Base-by-base conservation (phyloP, 1,140 invertebrate species). In the Lysiphlebus fabarum region DNA sequence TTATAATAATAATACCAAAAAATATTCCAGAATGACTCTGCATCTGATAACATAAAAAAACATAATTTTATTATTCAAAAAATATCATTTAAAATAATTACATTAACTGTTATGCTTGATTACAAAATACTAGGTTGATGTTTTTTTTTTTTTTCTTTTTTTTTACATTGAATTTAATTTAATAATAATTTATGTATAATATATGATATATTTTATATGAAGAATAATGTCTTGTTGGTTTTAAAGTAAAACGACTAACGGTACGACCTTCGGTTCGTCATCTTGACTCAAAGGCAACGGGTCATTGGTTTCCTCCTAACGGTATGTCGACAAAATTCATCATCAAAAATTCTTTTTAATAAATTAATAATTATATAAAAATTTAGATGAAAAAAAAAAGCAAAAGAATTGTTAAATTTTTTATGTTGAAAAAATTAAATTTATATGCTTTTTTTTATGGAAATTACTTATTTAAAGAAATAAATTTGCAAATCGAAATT, bases 1-100 rank as follows among this genome's bases (percentile, higher is more conserved):
- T 26, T 59, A 77, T 55, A 8, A 73, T 54, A 49, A 72, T 63
- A 49, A 78, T 53, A 59, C 68, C 67, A 56, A 69, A 55, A 56
- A 69, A 72, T 26, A 26, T 37, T 33, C 4, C 7, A 1, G 36
- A 36, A 11, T 51, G 49, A 12, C 49, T 51, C 36, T 36, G 11
- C n/a, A n/a, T 37, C 49, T 51, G 36, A 7, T 38, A 26, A 26
- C 1, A 26, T 2, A 26, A 26, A 26, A 1, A 26, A 26, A 26
- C 1, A 1, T 26, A 26, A 1, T 26, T 26, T 26, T n/a, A n/a
- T n/a, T n/a, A n/a, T n/a, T n/a, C n/a, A n/a, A n/a, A n/a, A n/a
- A n/a, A n/a, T n/a, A n/a, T n/a, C n/a, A n/a, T n/a, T n/a, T n/a
- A n/a, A n/a, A n/a, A 26, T 26, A 4, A 26, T 26, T 17, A 17